Conservation (phyloP, 1,140 invertebrate genomes). For the Patella vulgata region DNA sequence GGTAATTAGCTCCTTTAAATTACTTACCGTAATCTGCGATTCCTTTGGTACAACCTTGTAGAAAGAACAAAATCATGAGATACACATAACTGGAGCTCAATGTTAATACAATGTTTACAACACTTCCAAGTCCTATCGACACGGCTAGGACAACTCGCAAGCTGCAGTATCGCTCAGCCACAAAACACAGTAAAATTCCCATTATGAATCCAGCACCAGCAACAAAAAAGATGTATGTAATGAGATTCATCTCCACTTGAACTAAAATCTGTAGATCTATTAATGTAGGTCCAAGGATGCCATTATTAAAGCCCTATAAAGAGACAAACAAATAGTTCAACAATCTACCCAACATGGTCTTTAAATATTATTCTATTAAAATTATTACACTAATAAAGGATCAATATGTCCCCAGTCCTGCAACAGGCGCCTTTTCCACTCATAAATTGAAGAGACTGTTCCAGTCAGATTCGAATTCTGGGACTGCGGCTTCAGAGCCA, state of each 20-base stretch:
- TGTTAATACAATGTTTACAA: conserved; percentile 2
- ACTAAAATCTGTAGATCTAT: conserved; percentile 17
- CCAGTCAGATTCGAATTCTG: too few relatives aligned
- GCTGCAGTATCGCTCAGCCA: background rate
- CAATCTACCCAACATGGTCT: background rate
- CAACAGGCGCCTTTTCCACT: too few relatives aligned
- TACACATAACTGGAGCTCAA: conserved; percentile 2
- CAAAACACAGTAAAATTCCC: background rate
- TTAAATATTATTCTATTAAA: background rate
- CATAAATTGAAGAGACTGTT: too few relatives aligned
- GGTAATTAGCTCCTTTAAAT: too few relatives aligned
- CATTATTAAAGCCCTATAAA: conserved; percentile 22
- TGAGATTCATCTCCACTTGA: background rate
- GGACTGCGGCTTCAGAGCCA: too few relatives aligned
- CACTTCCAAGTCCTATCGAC: conserved; percentile 7
- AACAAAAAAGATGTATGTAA: conserved; percentile 14
- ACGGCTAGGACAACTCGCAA: conserved; percentile 5
- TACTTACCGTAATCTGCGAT: conserved; percentile 4
- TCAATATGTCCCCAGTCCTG: too few relatives aligned
- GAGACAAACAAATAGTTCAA: background rate
- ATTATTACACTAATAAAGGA: too few relatives aligned
- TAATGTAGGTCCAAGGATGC: conserved; percentile 19
- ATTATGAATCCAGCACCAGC: conserved; percentile 8
- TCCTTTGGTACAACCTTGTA: conserved; percentile 13
- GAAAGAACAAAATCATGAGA: conserved; percentile 2